Evolutionary conservation across 2,888 invertebrate species (phyloP).

Genomic region (Sympetrum striolatum): DNA sequence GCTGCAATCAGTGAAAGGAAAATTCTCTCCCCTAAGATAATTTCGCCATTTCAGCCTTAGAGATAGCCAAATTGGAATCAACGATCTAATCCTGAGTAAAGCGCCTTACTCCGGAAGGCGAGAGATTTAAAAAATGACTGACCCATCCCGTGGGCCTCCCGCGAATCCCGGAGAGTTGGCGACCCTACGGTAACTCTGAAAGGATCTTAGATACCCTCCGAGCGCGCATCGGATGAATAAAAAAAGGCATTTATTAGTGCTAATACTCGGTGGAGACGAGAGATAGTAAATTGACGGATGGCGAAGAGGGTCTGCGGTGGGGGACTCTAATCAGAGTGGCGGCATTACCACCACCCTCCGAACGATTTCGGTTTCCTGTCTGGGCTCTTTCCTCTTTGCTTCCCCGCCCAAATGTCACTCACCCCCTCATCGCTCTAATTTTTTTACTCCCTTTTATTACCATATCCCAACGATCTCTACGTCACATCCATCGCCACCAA

Average conservation of each 20-base stretch:
- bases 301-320: neutral
- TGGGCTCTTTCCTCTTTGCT: slow-evolving; percentile 39
- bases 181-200: neutral
- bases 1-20: no score
- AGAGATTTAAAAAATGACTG: no score
- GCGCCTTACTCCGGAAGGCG: neutral
- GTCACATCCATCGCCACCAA: slow-evolving; percentile 1
- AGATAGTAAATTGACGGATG: slow-evolving; percentile 22
- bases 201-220: neutral
- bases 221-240: slow-evolving; percentile 9
- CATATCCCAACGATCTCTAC: slow-evolving; percentile 23
- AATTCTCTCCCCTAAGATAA: no score
- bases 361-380: slow-evolving; percentile 42
- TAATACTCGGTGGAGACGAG: slow-evolving; percentile 32
- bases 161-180: no score
- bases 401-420: slow-evolving; percentile 48
- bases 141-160: no score
- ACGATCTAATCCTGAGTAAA: neutral
- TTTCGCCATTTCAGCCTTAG: no score
- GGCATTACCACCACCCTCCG: slow-evolving; percentile 35
- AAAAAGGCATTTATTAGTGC: slow-evolving; percentile 39
- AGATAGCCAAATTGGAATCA: no score
- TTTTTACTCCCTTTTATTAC: slow-evolving; percentile 47
- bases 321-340: slow-evolving; percentile 25
- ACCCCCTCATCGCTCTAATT: slow-evolving; percentile 46